Evolutionary conservation across 1,140 invertebrate genomes (phyloP), one percentile per base, ranked within the genome.

Genomic region (Drosophila miranda): DNA sequence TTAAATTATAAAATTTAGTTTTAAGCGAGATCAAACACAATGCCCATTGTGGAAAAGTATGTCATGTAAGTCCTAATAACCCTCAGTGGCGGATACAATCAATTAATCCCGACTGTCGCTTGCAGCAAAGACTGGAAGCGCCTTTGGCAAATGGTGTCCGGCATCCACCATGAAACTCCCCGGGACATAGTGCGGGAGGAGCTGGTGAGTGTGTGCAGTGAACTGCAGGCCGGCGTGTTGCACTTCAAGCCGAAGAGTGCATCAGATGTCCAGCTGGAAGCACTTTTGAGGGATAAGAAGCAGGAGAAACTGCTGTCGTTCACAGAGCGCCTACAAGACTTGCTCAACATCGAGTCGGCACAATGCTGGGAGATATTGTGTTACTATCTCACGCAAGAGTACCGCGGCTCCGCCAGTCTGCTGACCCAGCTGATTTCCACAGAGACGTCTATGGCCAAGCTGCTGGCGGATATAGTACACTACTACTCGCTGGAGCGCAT

Each of bases 401-500:
- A 95, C 76, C 93, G 93, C 77, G 94, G 94, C 59, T 92, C 93
- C 11, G 93, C 91, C 82, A 94, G 93, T 92, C 93, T 92, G 64
- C 92, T 92, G 54, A 94, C 93, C 87, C 94, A 91, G 92, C 93
- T 94, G 66, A 93, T 91, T 71, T 92, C 93, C 74, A 93, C 94
- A 57, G 93, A 95, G 63, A 93, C 93, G 0, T 93, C 94, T 61
- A 93, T 93, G 77, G 92, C 93, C 76, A 92, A 92, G 54, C 84
- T 95, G 7, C 91, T 95, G 7, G 93, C 94, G 23, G 94, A 95
- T 44, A 93, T 95, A 16, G 95, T 95, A 93, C 92, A 92, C 34
- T 96, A 95, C 90, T 95, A 95, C 79, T 93, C 94, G 34, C 92
- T 93, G 2, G 95, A 95, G 80, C 93, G 95, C 84, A 92, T 95